These are phyloP conservation scores for Limnodromus scolopaceus DNA, from an alignment of 2,797 vertebrate genomes.

Conservation along the genomic window DNA sequence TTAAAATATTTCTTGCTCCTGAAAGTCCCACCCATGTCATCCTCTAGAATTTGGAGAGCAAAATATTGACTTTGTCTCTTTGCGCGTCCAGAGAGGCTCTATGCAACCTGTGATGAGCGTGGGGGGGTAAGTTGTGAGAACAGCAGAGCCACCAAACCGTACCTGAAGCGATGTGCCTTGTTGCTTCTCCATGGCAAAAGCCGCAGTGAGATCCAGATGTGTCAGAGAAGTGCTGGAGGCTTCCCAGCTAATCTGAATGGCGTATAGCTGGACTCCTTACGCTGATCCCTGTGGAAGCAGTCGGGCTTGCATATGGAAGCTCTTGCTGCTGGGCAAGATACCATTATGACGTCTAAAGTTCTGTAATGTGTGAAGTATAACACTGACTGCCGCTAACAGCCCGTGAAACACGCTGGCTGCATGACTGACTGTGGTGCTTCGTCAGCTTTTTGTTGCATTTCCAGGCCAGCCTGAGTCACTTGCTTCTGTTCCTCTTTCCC, in stretches of 20 bases:
- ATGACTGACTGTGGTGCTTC: neutral
- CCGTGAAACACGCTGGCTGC: constrained; percentile 31
- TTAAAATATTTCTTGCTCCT: neutral
- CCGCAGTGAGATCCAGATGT: neutral
- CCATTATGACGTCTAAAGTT: neutral
- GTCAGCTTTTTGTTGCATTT: constrained; percentile 40
- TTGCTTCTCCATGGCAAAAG: neutral
- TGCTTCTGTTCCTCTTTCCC: constrained; percentile 49
- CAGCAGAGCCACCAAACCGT: neutral
- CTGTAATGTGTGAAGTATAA: neutral
- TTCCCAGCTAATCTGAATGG: neutral
- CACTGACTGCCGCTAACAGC: constrained; percentile 5
- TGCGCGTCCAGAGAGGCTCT: neutral
- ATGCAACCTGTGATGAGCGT: neutral
- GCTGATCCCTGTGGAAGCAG: neutral
- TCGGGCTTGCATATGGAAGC: neutral
- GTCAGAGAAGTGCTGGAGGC: neutral
- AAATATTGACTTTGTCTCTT: neutral
- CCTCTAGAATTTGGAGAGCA: neutral
- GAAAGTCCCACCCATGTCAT: neutral
- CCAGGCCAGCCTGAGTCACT: constrained; percentile 71
- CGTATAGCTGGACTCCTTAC: neutral
- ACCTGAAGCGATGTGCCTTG: neutral
- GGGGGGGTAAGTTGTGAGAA: neutral
- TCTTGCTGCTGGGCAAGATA: neutral